Evolutionary conservation across 2,888 invertebrate species (phyloP), one percentile per base, ranked within the genome.

Genomic region (Oxycera nigricornis): DNA sequence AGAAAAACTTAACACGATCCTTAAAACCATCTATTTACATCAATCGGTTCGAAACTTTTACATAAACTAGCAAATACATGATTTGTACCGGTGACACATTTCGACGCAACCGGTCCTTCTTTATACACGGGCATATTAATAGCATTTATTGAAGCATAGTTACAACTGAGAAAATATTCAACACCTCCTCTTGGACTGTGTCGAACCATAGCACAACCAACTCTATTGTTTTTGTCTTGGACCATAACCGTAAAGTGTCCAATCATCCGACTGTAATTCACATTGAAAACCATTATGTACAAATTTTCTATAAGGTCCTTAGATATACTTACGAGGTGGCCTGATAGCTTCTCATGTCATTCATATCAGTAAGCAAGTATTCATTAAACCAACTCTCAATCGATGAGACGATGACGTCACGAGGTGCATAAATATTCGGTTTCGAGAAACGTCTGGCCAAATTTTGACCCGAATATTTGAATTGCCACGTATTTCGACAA

Each of bases 211-310:
- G 67, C 67, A 30, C 76, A 76, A 1, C 76, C 76, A 11, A 76
- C 30, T 28, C 68, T 59, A 17, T 46, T 72, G 22, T 72, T 65
- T 26, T 57, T 35, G 28, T 72, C 76, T 6, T 20, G 17, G 2
- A 76, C 50, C 55, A 76, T 74, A 14, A 46, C 70, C 1, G 76
- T 74, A 28, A 76, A 76, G 28, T 76, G 74, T 20, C 74, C 76
- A 35, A 73, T 41, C 24, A 46, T 55, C 24, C 73, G 70, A 2
- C 70, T 70, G 52, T 31, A 70, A 70, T 35, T 7, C 11, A 4
- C 4, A 55, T 14, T 31, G 6, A 35, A 61, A 61, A 61, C 17
- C 17, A 39, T 2, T 6, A 39, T 41, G n/a, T 46, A 7, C 22
- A 22, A 22, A 46, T 67, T 31, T 41, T 2, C n/a, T 11, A 28